Evolutionary conservation across 2,113 vertebrate genomes (phyloP).

Genomic region (Dolichotis patagonum): DNA sequence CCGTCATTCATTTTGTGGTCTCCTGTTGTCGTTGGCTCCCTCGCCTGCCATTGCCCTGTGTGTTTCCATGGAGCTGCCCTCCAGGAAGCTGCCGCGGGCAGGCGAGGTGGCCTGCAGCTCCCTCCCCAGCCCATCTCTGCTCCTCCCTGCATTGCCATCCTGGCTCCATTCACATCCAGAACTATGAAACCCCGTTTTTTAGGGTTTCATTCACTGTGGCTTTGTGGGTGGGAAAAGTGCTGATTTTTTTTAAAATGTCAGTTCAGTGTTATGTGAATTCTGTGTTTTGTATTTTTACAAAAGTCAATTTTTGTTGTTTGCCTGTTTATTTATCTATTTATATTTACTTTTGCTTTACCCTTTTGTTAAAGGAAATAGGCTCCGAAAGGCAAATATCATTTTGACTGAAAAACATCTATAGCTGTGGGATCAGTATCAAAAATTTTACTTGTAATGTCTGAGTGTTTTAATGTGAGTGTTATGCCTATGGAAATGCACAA

Average conservation of each 20-base stretch:
- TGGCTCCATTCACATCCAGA: background rate
- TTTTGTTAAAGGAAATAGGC: slow-evolving; percentile 25
- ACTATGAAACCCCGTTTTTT: background rate
- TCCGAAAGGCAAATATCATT: slow-evolving; percentile 21
- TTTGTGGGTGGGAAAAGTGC: slow-evolving; percentile 21
- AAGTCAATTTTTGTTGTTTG: background rate
- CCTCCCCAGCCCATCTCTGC: too few species aligned
- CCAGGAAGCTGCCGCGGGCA: too few species aligned
- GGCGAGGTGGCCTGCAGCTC: background rate
- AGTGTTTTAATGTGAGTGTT: background rate
- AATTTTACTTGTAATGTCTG: background rate
- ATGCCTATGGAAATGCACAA: background rate
- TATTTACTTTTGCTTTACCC: background rate
- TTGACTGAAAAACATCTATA: background rate
- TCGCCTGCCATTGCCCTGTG: background rate
- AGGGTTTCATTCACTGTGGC: background rate
- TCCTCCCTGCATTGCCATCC: background rate
- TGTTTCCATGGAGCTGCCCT: background rate
- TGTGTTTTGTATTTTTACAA: background rate
- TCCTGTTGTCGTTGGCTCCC: background rate
- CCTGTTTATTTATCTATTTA: background rate
- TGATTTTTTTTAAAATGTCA: background rate
- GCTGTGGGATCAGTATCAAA: background rate
- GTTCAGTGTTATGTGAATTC: background rate
- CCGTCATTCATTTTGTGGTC: background rate